Conservation (phyloP, 2,113 vertebrate species). For the Oreochromis niloticus region DNA sequence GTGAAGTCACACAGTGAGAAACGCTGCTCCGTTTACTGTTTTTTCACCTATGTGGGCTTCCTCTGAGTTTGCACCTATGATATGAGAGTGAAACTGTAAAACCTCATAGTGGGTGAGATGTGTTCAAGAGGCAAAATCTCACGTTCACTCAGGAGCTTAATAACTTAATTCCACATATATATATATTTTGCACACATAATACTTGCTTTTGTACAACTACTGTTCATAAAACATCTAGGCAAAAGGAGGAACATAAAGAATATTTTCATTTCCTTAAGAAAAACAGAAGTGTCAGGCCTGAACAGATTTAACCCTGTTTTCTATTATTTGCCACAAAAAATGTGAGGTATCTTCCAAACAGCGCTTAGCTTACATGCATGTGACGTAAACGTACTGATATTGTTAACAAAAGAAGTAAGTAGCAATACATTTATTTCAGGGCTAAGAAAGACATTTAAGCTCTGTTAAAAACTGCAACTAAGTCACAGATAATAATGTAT, state of each 20-base stretch:
- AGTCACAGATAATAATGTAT: accelerated
- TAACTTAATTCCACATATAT: neutral
- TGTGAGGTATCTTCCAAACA: neutral
- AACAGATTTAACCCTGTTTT: neutral
- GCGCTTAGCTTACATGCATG: neutral
- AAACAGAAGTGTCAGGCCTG: neutral
- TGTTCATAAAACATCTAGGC: neutral
- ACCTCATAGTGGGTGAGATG: neutral
- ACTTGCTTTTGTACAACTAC: neutral
- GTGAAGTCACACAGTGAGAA: neutral
- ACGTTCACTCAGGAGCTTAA: neutral
- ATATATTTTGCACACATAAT: neutral
- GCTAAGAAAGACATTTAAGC: neutral
- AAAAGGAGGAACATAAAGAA: neutral
- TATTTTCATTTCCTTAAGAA: neutral
- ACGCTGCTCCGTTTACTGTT: accelerated
- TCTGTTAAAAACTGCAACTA: neutral
- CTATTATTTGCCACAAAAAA: neutral
- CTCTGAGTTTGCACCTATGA: neutral
- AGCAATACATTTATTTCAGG: neutral
- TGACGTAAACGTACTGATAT: neutral
- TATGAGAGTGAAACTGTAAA: neutral
- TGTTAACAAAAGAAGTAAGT: neutral
- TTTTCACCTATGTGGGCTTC: neutral
- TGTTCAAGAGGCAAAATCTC: neutral